Conservation (phyloP, 2,113 vertebrate genomes). For the Syngnathus floridae region DNA sequence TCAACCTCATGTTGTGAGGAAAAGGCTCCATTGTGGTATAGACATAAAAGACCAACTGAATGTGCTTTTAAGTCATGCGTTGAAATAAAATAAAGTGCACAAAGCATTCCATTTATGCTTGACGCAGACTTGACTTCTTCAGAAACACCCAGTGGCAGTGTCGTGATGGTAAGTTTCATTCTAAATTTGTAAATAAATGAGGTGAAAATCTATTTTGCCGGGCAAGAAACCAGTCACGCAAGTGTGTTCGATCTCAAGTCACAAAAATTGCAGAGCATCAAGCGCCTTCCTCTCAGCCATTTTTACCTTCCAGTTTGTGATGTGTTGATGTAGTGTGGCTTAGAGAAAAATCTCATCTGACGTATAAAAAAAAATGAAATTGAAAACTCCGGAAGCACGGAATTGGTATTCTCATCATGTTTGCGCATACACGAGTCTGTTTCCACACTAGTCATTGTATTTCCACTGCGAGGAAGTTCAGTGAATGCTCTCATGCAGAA, state of each 20-base stretch:
- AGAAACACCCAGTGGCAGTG: background rate
- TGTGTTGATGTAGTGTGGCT: slow-evolving; percentile 12
- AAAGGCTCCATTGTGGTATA: background rate
- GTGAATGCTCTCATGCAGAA: slow-evolving; percentile 51
- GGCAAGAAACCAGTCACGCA: background rate
- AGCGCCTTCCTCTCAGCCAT: background rate
- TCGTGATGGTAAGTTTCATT: background rate
- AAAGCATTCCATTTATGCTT: background rate
- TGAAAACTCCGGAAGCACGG: slow-evolving; percentile 32
- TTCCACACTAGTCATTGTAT: slow-evolving; percentile 14
- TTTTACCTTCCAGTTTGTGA: slow-evolving; percentile 12
- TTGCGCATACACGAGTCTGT: slow-evolving; percentile 8
- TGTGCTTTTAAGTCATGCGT: slow-evolving; percentile 3
- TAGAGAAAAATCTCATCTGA: slow-evolving; percentile 15
- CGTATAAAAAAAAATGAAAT: slow-evolving; percentile 21
- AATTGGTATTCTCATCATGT: slow-evolving; percentile 33
- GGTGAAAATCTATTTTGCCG: background rate
- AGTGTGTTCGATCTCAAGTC: background rate
- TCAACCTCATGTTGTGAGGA: background rate
- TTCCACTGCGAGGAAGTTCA: slow-evolving; percentile 21
- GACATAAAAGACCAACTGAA: background rate
- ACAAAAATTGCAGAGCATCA: slow-evolving; percentile 2
- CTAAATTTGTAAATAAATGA: background rate
- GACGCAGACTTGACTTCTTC: background rate
- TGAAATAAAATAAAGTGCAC: background rate